phyloP scores from a whole-genome alignment of 2,113 vertebrate genomes.

The Phyllostomus hastatus region DNA sequence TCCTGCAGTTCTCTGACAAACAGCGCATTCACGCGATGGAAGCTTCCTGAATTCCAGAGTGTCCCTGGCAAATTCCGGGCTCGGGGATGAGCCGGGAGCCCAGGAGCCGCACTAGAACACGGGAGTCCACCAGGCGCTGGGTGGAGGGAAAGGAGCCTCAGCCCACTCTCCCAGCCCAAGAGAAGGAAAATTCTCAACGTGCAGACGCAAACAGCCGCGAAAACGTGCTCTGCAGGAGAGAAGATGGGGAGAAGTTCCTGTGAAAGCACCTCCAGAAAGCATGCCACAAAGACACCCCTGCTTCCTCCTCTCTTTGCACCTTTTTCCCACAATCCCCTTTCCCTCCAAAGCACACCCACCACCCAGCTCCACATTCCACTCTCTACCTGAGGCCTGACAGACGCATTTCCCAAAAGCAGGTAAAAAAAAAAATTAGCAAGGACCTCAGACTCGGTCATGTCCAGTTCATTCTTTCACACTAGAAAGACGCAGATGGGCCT shows the following conservation, averaged over 20 bases:
- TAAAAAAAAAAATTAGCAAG: neutral
- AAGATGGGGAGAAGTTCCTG: neutral
- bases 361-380: neutral
- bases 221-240: neutral
- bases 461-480: neutral
- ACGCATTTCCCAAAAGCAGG: neutral
- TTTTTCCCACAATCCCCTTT: neutral
- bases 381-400: neutral
- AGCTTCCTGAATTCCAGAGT: neutral
- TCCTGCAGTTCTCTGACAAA: neutral
- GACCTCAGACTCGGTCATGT: neutral
- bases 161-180: neutral
- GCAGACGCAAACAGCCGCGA: neutral
- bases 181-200: neutral
- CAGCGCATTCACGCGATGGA: too few relatives aligned
- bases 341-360: neutral
- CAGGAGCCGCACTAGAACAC: neutral
- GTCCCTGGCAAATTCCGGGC: neutral
- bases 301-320: neutral
- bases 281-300: neutral
- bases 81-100: fast-evolving
- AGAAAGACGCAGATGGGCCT: neutral
- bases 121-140: fast-evolving
- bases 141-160: fast-evolving
- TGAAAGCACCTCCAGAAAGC: neutral